Conservation (phyloP, 2,888 invertebrate species). For the Apotomis betuletana region DNA sequence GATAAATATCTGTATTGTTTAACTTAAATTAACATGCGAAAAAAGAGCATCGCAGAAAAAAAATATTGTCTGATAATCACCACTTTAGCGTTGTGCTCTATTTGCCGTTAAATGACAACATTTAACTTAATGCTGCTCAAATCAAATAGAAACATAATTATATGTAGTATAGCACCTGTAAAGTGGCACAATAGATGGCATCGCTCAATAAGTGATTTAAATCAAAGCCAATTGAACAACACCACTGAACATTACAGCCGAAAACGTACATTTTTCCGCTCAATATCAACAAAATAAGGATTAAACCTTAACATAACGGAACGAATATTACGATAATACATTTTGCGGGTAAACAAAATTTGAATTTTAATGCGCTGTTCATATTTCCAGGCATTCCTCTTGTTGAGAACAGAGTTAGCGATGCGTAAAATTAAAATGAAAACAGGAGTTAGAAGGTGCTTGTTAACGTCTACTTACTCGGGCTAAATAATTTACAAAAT, state of each 20-base stretch:
- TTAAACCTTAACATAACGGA: conserved; percentile 7
- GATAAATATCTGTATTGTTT: no score
- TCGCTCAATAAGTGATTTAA: background rate
- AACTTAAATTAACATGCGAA: no score
- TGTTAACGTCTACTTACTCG: conserved; percentile 16
- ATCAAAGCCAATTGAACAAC: no score
- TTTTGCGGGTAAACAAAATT: conserved; percentile 37
- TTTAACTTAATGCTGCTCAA: no score
- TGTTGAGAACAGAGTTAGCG: conserved; percentile 41
- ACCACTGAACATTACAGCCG: background rate
- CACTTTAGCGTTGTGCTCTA: no score
- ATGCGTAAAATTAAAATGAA: conserved; percentile 46
- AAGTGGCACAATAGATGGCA: no score
- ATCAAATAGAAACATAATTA: no score
- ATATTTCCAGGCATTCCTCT: conserved; percentile 43
- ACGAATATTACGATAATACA: conserved; percentile 19
- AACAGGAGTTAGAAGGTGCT: conserved; percentile 36
- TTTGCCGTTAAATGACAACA: no score
- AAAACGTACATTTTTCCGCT: background rate
- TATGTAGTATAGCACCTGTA: no score
- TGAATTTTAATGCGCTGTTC: conserved; percentile 39
- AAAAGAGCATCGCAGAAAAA: no score
- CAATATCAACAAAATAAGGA: conserved; percentile 2
- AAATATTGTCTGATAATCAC: no score
- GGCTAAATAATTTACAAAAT: conserved; percentile 11